A percentile compares a stretch with the other conserved stretches of the same genome.
Evolutionary conservation across 2,888 invertebrate species (phyloP).

Genomic region (Rhagonycha fulva): DNA sequence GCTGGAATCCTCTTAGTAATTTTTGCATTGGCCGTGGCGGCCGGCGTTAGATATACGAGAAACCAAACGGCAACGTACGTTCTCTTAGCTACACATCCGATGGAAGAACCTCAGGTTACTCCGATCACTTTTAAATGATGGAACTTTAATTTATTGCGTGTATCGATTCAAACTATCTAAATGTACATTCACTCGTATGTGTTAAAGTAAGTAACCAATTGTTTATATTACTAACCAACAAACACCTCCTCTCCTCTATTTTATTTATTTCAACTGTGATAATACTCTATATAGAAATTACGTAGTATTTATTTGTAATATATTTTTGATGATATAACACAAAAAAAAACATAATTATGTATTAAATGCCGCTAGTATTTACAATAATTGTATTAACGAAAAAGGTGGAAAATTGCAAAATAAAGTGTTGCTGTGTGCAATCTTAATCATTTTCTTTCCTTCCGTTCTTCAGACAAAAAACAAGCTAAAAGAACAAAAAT

Average conservation of each 20-base stretch:
- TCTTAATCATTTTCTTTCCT: background rate
- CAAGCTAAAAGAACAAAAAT: background rate
- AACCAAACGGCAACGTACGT: constrained; percentile 24
- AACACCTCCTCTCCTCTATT: background rate
- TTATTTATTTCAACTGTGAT: constrained; percentile 23
- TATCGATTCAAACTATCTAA: background rate
- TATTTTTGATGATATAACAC: constrained; percentile 11
- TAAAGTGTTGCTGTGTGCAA: background rate
- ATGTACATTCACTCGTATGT: background rate
- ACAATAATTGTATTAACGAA: background rate
- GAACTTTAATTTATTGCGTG: background rate
- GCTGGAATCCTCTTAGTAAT: constrained; percentile 43
- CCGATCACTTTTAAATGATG: constrained; percentile 12
- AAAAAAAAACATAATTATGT: background rate
- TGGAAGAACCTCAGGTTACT: constrained; percentile 11
- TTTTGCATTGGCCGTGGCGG: constrained; percentile 38
- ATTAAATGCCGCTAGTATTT: background rate
- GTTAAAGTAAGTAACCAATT: background rate
- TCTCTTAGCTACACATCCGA: constrained; percentile 20
- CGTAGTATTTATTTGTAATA: constrained; percentile 22
- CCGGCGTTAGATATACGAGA: constrained; percentile 35
- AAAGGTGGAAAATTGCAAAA: background rate
- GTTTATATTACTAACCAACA: background rate
- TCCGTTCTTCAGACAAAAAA: background rate
- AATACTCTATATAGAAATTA: constrained; percentile 12